Percentiles rank a stretch among this genome's conserved stretches.
Evolutionary conservation across 2,797 vertebrate genomes (phyloP).

Genomic region (Triplophysa yarkandensis): DNA sequence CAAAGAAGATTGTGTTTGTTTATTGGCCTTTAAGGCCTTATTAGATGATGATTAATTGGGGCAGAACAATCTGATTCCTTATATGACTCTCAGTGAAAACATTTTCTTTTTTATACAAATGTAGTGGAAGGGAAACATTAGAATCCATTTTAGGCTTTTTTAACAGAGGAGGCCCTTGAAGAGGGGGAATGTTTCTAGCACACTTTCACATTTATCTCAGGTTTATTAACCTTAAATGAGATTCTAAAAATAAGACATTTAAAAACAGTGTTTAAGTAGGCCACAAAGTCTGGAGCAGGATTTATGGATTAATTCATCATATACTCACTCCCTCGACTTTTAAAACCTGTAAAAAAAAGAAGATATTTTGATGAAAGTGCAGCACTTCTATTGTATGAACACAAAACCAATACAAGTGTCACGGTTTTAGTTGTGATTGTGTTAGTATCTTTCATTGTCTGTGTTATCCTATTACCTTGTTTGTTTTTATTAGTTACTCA

Average conservation of each 20-base stretch:
- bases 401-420: too few species aligned
- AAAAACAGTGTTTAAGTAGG: conserved; percentile 39
- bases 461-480: too few species aligned
- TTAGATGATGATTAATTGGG: neutral
- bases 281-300: conserved; percentile 5
- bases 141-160: neutral
- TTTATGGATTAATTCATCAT: neutral
- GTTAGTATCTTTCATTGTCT: too few species aligned
- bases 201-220: conserved; percentile 26
- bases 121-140: neutral
- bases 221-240: conserved; percentile 45
- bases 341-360: too few species aligned
- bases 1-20: neutral
- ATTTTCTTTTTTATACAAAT: neutral
- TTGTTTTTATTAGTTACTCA: too few species aligned
- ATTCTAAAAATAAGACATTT: conserved; percentile 44
- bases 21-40: neutral
- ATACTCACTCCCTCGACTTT: too few species aligned
- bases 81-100: neutral
- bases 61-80: conserved; percentile 8
- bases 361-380: too few species aligned
- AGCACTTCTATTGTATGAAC: too few species aligned
- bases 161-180: neutral
- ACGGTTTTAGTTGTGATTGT: too few species aligned
- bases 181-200: conserved; percentile 15